phyloP scores from a whole-genome alignment of 1,140 invertebrate genomes.

The Drosophila nebulosa region DNA sequence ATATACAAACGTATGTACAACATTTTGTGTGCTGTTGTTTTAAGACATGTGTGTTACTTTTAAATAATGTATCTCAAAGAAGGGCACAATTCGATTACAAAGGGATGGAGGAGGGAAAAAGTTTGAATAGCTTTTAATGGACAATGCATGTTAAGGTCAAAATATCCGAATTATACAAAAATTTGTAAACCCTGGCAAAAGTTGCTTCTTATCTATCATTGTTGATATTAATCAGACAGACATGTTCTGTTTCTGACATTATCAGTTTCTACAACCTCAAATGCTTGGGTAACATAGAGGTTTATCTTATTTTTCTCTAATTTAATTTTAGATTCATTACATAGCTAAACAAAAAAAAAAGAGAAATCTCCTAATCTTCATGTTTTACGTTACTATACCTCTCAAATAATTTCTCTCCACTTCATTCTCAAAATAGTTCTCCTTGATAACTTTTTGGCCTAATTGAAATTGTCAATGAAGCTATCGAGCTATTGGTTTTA shows the following conservation, averaged over 20 bases:
- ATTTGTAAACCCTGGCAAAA: too few relatives aligned
- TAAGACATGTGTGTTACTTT: constrained; percentile 17
- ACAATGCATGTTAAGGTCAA: constrained; percentile 13
- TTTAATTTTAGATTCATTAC: not conserved
- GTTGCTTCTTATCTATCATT: too few relatives aligned
- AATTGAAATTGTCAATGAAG: constrained; percentile 11
- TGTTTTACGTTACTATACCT: not conserved
- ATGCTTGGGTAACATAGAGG: not conserved
- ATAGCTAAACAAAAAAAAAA: not conserved
- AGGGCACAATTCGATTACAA: constrained; percentile 25
- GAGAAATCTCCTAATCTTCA: not conserved
- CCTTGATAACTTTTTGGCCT: constrained; percentile 6
- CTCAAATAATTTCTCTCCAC: not conserved
- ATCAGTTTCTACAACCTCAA: too few relatives aligned
- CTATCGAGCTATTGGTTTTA: constrained; percentile 12
- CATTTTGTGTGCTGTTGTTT: constrained; percentile 6
- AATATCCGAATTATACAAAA: too few relatives aligned
- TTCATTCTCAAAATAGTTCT: not conserved
- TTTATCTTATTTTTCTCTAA: too few relatives aligned
- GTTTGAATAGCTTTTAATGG: constrained; percentile 12
- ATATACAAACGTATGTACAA: constrained; percentile 12
- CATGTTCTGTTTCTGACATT: too few relatives aligned
- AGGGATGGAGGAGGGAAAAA: not conserved
- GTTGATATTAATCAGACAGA: too few relatives aligned
- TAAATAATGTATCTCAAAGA: constrained; percentile 38